Evolutionary conservation across 1,140 invertebrate genomes (phyloP).

Genomic region (Euwallacea fornicatus): DNA sequence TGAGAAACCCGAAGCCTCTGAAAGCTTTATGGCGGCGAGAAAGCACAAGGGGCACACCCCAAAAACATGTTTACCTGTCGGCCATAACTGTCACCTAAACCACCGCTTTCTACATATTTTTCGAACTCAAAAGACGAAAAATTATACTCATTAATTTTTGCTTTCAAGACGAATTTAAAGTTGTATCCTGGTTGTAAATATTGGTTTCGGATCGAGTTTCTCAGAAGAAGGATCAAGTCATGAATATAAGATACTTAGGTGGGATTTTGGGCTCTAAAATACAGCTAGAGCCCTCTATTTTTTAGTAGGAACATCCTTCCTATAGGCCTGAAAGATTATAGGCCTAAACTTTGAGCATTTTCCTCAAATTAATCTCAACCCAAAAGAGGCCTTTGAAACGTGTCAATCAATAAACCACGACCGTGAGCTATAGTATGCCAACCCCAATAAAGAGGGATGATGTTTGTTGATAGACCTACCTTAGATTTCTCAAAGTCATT

Average conservation of each 20-base stretch:
- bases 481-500: too few relatives aligned
- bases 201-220: not conserved
- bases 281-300: conserved; percentile 14
- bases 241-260: not conserved
- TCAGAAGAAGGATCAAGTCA: too few relatives aligned
- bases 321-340: conserved; percentile 8
- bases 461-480: too few relatives aligned
- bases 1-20: conserved; percentile 18
- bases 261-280: not conserved
- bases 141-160: conserved; percentile 3
- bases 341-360: not conserved
- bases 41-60: conserved; percentile 12
- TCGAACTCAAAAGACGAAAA: not conserved
- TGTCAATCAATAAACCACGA: too few relatives aligned
- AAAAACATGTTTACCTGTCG: conserved; percentile 25
- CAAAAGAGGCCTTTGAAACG: too few relatives aligned
- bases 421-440: too few relatives aligned
- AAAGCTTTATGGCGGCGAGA: conserved; percentile 25
- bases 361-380: too few relatives aligned
- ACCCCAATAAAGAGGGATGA: too few relatives aligned
- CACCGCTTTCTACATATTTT: conserved; percentile 14
- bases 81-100: conserved; percentile 19
- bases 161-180: conserved; percentile 12
- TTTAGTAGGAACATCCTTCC: conserved; percentile 3
- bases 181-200: conserved; percentile 9